phyloP scores from a whole-genome alignment of 1,140 invertebrate genomes.

The Diachasmimorpha longicaudata region DNA sequence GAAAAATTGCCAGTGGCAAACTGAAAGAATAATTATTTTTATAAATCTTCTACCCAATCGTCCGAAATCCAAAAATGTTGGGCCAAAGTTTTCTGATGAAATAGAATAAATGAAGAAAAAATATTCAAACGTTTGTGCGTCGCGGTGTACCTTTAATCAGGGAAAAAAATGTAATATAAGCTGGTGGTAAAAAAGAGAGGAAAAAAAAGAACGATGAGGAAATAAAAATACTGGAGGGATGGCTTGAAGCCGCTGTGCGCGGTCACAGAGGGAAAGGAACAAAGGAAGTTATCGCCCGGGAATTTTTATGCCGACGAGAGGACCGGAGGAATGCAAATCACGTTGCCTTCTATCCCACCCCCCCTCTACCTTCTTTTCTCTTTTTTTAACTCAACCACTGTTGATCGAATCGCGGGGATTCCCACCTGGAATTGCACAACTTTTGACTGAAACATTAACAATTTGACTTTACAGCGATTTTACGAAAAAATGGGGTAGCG shows the following conservation, averaged over 20 bases:
- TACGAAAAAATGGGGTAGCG: not conserved
- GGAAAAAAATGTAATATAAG: constrained; percentile 56
- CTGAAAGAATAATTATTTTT: no score
- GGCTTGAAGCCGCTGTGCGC: constrained; percentile 29
- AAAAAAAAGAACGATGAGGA: constrained; percentile 15
- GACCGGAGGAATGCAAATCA: constrained; percentile 60
- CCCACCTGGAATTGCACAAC: constrained; percentile 14
- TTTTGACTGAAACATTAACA: constrained; percentile 13
- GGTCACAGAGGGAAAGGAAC: constrained; percentile 52
- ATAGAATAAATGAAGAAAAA: not conserved
- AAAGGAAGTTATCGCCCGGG: constrained; percentile 61
- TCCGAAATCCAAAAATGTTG: not conserved
- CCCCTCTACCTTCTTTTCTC: constrained; percentile 23
- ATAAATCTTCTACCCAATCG: no score
- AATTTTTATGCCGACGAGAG: constrained; percentile 61
- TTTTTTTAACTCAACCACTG: constrained; percentile 39
- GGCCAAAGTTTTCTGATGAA: not conserved
- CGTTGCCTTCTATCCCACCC: constrained; percentile 29
- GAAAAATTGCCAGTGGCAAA: no score
- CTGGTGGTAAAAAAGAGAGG: constrained; percentile 42
- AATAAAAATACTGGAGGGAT: constrained; percentile 32
- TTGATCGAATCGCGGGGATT: constrained; percentile 37
- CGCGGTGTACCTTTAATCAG: constrained; percentile 52
- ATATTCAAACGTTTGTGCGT: constrained; percentile 22
- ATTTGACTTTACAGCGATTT: not conserved